Evolutionary conservation across 35 echinoderm and acorn worm genomes (phyloP).

Genomic region (Eucidaris tribuloides): DNA sequence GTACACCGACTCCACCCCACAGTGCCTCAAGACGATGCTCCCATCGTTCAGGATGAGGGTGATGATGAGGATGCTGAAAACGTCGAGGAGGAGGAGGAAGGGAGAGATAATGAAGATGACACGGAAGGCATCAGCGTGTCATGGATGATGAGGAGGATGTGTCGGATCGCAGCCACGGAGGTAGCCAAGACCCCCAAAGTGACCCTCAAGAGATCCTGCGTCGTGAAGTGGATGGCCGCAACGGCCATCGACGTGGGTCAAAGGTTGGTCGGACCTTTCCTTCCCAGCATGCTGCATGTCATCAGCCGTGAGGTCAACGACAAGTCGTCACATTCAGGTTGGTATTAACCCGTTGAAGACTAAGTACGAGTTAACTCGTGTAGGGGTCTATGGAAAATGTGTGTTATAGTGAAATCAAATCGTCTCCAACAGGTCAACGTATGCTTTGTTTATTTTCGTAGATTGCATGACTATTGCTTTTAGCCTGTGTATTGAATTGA

Average conservation of each 20-base stretch:
- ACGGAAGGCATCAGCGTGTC: constrained; percentile 33
- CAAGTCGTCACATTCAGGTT: constrained; percentile 69
- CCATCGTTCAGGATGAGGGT: not conserved
- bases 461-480: no score
- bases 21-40: not conserved
- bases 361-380: no score
- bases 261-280: constrained; percentile 34
- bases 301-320: constrained; percentile 65
- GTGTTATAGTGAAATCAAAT: no score
- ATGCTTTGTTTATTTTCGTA: no score
- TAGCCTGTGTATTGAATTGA: no score
- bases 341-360: not conserved
- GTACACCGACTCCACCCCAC: constrained; percentile 43
- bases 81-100: not conserved
- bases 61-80: no score
- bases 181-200: constrained; percentile 46
- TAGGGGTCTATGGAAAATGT: no score
- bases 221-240: constrained; percentile 87
- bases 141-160: constrained; percentile 76
- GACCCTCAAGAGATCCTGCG: constrained; percentile 50
- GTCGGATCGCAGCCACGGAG: constrained; percentile 63
- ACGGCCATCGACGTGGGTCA: constrained; percentile 60
- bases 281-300: constrained; percentile 51
- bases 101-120: no score
- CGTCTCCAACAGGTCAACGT: no score